A percentile compares a stretch with the other conserved stretches of the same genome.
Evolutionary conservation across 2,113 vertebrate genomes (phyloP).

Genomic region (Hipposideros armiger): DNA sequence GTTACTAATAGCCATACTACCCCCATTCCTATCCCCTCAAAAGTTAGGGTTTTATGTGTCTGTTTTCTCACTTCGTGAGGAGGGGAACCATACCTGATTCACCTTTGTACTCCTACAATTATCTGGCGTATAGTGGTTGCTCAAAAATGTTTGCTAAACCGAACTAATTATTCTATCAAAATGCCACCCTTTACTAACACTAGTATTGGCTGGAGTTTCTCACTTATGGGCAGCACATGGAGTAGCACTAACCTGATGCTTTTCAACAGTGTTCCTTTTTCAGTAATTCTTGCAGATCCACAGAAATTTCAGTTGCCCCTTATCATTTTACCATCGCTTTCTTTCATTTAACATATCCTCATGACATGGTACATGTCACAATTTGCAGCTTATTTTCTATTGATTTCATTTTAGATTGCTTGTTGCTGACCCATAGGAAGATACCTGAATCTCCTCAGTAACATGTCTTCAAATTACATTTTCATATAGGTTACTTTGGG

Average conservation of each 20-base stretch:
- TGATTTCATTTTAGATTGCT: constrained; percentile 69
- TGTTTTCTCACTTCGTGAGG: not conserved
- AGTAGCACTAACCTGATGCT: not conserved
- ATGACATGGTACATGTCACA: constrained; percentile 1
- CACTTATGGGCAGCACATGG: not conserved
- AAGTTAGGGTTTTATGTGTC: not conserved
- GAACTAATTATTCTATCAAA: not conserved
- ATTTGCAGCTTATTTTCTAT: constrained; percentile 58
- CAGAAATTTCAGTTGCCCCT: not conserved
- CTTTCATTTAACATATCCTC: constrained; percentile 25
- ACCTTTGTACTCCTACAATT: not conserved
- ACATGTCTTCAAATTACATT: constrained; percentile 3
- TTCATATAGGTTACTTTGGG: not conserved
- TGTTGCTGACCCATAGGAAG: not conserved
- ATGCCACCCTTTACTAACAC: not conserved
- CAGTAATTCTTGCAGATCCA: constrained; percentile 1
- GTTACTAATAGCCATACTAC: not conserved
- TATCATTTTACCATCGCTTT: not conserved
- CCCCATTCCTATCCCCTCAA: not conserved
- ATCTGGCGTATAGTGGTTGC: not conserved
- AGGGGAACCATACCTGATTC: not conserved
- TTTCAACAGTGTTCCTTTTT: not conserved
- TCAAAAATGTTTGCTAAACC: not conserved
- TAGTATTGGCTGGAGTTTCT: not conserved
- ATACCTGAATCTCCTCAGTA: constrained; percentile 46